Conservation (phyloP, 2,888 invertebrate genomes). For the Xanthia icteritia region DNA sequence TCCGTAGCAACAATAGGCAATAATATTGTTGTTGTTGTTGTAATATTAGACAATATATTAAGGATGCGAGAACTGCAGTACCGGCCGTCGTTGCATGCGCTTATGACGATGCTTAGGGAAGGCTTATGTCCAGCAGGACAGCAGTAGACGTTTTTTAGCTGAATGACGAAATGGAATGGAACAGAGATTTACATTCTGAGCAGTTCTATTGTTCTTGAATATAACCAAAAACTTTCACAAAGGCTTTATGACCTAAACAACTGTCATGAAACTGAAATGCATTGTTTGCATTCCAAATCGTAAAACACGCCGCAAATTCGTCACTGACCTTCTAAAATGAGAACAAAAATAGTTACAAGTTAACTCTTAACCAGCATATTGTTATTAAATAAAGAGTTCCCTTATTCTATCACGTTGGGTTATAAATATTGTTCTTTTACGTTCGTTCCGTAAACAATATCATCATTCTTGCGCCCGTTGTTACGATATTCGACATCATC, state of each 20-base stretch:
- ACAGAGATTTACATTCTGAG: too few species aligned
- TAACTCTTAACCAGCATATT: constrained; percentile 20
- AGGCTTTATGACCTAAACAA: constrained; percentile 3
- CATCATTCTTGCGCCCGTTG: constrained; percentile 51
- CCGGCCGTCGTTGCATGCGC: too few species aligned
- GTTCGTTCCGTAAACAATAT: constrained; percentile 57
- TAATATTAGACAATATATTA: background rate
- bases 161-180: background rate
- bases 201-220: background rate
- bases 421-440: constrained; percentile 58
- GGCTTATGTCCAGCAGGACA: background rate
- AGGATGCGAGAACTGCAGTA: background rate
- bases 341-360: constrained; percentile 33
- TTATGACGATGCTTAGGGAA: background rate
- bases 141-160: background rate
- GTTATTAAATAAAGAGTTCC: constrained; percentile 35
- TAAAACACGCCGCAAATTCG: constrained; percentile 31
- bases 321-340: constrained; percentile 23
- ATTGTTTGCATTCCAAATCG: constrained; percentile 35
- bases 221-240: constrained; percentile 3
- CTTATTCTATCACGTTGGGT: constrained; percentile 35
- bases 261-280: constrained; percentile 30
- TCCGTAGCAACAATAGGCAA: too few species aligned
- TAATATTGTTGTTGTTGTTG: too few species aligned
- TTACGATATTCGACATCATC: constrained; percentile 34